Conservation (phyloP, 2,797 vertebrate genomes). For the Sebastes kiyomatsui region DNA sequence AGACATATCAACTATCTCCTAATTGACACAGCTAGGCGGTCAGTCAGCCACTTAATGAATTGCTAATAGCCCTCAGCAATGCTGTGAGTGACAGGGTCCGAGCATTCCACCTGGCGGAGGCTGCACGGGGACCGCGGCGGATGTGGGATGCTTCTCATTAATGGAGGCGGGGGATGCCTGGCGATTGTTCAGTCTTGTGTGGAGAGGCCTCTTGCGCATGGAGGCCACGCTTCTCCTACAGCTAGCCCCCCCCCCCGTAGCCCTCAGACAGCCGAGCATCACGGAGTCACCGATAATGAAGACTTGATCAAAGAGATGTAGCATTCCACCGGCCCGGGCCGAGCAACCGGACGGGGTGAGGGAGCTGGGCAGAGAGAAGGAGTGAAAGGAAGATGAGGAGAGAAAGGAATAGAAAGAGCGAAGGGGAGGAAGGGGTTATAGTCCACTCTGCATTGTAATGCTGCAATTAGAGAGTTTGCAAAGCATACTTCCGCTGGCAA, state of each 20-base stretch:
- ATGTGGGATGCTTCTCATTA: slow-evolving; percentile 80
- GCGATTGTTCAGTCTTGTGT: slow-evolving; percentile 76
- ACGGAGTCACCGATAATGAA: slow-evolving; percentile 76
- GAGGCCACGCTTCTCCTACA: slow-evolving; percentile 58
- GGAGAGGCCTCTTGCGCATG: slow-evolving; percentile 65
- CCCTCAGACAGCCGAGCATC: slow-evolving; percentile 55
- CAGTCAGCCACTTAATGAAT: slow-evolving; percentile 77
- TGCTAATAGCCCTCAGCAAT: slow-evolving; percentile 77
- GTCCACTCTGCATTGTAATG: slow-evolving; percentile 52
- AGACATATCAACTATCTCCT: slow-evolving; percentile 82
- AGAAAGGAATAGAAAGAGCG: slow-evolving; percentile 13
- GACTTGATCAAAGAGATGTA: slow-evolving; percentile 74
- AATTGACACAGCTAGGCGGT: slow-evolving; percentile 80
- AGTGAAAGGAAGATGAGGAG: slow-evolving; percentile 43
- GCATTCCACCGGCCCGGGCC: slow-evolving; percentile 71
- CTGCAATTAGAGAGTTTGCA: slow-evolving; percentile 52
- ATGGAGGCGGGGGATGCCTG: slow-evolving; percentile 70
- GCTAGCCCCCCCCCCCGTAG: slow-evolving; percentile 28
- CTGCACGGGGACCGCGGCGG: slow-evolving; percentile 61
- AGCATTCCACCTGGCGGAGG: slow-evolving; percentile 75
- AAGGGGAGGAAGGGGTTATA: slow-evolving; percentile 20
- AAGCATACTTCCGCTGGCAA: slow-evolving; percentile 35
- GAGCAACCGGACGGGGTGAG: slow-evolving; percentile 63
- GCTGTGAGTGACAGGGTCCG: slow-evolving; percentile 72
- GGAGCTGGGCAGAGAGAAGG: slow-evolving; percentile 6